Percentiles rank a stretch among this genome's conserved stretches.
Evolutionary conservation across 2,113 vertebrate genomes (phyloP).

Genomic region (Hyperopisus bebe): DNA sequence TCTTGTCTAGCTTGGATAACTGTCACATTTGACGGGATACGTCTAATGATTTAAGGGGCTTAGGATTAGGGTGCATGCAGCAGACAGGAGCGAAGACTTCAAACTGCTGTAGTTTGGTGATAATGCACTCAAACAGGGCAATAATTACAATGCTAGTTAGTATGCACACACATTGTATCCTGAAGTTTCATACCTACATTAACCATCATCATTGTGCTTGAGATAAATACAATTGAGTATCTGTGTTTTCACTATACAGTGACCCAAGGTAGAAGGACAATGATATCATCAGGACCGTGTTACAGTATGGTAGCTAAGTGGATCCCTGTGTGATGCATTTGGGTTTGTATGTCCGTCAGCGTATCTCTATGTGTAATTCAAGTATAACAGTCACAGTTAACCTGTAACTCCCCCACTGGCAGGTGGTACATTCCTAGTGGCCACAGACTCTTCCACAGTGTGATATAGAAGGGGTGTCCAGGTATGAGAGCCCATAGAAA

Average conservation of each 20-base stretch:
- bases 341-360: not conserved
- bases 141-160: not conserved
- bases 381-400: not conserved
- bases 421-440: not conserved
- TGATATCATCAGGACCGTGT: not conserved
- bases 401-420: not conserved
- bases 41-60: not conserved
- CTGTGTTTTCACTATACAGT: not conserved
- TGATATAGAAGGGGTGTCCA: not conserved
- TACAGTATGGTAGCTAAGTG: not conserved
- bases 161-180: not conserved
- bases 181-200: not conserved
- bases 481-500: not conserved
- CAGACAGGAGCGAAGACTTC: not conserved
- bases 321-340: not conserved
- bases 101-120: not conserved
- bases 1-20: not conserved
- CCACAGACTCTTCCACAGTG: not conserved
- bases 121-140: not conserved
- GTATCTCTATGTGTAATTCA: not conserved
- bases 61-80: not conserved
- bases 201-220: not conserved
- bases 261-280: not conserved
- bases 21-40: not conserved
- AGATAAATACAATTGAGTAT: not conserved